A percentile compares a stretch with the other conserved stretches of the same genome.
These are phyloP conservation scores for Propsilocerus akamusi DNA, from an alignment of 1,140 invertebrate genomes.

Conservation along the genomic window DNA sequence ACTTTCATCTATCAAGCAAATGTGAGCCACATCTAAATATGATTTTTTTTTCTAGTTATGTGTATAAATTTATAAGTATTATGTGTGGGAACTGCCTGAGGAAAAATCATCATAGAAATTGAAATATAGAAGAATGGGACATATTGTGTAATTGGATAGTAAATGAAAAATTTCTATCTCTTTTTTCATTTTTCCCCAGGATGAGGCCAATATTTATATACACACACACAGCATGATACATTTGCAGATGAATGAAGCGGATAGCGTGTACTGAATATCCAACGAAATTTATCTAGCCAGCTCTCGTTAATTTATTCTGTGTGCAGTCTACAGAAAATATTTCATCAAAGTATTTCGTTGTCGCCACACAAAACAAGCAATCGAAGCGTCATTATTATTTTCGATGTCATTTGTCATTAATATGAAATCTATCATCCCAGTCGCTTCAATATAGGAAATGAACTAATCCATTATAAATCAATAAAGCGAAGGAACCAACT, in stretches of 20 bases:
- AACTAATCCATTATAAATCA: slow-evolving; percentile 3
- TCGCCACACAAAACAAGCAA: too few species aligned
- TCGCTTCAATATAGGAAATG: neutral
- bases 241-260: too few species aligned
- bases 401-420: neutral
- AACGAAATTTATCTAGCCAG: too few species aligned
- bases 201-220: too few species aligned
- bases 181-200: slow-evolving; percentile 3
- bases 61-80: neutral
- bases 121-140: slow-evolving; percentile 1
- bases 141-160: slow-evolving; percentile 4
- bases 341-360: too few species aligned
- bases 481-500: neutral
- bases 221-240: too few species aligned
- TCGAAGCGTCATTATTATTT: too few species aligned
- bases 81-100: neutral
- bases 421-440: neutral
- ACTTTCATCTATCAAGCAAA: slow-evolving; percentile 2
- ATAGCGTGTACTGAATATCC: too few species aligned
- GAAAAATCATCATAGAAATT: slow-evolving; percentile 3
- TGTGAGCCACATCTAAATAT: neutral
- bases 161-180: slow-evolving; percentile 2
- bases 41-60: neutral
- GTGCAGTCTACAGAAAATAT: too few species aligned
- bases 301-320: too few species aligned